Percentiles rank a stretch among this genome's conserved stretches.
Evolutionary conservation across 2,797 vertebrate genomes (phyloP).

Genomic region (Semaprochilodus insignis): DNA sequence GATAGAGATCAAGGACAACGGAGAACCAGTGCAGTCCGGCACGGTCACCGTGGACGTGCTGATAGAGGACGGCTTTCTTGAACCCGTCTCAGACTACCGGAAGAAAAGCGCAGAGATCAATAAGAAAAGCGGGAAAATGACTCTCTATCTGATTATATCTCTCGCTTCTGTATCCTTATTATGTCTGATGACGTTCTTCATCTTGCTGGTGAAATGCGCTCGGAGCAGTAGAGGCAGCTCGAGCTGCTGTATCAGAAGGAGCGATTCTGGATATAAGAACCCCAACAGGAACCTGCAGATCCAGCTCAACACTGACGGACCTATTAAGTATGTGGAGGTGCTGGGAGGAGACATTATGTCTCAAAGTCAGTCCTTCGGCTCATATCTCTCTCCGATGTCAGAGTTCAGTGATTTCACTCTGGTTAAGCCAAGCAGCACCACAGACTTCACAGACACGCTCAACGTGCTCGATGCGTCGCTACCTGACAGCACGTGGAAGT

Average conservation of each 20-base stretch:
- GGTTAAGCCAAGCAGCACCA: constrained; percentile 62
- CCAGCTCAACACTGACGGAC: constrained; percentile 78
- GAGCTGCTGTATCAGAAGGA: constrained; percentile 64
- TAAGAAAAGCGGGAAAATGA: constrained; percentile 66
- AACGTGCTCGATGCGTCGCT: constrained; percentile 57
- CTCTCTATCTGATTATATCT: constrained; percentile 77
- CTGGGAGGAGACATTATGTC: constrained; percentile 73
- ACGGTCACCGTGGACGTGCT: constrained; percentile 61
- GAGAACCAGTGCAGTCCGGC: constrained; percentile 58
- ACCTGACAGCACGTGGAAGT: constrained; percentile 61
- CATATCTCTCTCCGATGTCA: constrained; percentile 65
- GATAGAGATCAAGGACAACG: constrained; percentile 65
- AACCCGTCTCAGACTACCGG: constrained; percentile 65
- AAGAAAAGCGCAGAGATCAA: constrained; percentile 62
- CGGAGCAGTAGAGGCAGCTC: constrained; percentile 65
- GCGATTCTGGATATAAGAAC: constrained; percentile 54
- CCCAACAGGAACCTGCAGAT: constrained; percentile 69
- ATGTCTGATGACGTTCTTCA: constrained; percentile 70
- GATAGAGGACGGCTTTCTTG: constrained; percentile 55
- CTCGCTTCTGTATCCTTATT: constrained; percentile 74
- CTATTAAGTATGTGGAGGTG: constrained; percentile 81
- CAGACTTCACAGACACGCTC: constrained; percentile 56
- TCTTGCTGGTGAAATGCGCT: constrained; percentile 69
- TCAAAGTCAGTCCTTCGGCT: constrained; percentile 70
- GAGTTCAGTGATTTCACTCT: constrained; percentile 64